These are phyloP conservation scores for Ptychodera flava DNA, from an alignment of 35 echinoderm and acorn worm genomes.

Conservation along the genomic window DNA sequence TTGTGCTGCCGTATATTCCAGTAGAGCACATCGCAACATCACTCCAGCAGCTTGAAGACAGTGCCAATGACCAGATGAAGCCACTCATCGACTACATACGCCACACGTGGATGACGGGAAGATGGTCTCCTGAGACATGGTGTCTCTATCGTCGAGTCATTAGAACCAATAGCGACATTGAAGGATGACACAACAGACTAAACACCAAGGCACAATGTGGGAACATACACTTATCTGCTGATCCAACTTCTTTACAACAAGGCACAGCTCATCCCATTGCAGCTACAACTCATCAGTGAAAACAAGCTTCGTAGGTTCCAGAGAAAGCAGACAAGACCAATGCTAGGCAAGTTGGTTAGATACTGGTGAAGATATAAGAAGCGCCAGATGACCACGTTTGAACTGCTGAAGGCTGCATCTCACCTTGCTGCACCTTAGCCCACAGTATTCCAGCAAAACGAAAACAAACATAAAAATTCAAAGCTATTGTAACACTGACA, in stretches of 20 bases:
- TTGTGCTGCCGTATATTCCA: slow-evolving; percentile 33
- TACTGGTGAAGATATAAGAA: background rate
- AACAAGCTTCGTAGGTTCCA: background rate
- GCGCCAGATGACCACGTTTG: no score
- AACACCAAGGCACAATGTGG: background rate
- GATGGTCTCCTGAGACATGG: background rate
- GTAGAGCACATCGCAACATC: slow-evolving; percentile 15
- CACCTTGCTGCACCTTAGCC: no score
- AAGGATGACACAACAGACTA: background rate
- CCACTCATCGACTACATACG: background rate
- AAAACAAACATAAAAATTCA: no score
- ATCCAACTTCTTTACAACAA: background rate
- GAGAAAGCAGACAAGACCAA: background rate
- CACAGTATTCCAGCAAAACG: no score
- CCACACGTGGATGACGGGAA: background rate
- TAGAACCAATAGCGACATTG: background rate
- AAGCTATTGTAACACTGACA: no score
- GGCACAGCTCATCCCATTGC: background rate
- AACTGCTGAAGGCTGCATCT: no score
- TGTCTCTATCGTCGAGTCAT: background rate
- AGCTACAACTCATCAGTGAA: background rate
- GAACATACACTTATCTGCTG: slow-evolving; percentile 2
- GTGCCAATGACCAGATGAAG: background rate
- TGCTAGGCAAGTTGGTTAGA: background rate
- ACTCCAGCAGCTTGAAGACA: slow-evolving; percentile 8